Evolutionary conservation across 2,113 vertebrate genomes (phyloP).

Genomic region (Sciurus niger): DNA sequence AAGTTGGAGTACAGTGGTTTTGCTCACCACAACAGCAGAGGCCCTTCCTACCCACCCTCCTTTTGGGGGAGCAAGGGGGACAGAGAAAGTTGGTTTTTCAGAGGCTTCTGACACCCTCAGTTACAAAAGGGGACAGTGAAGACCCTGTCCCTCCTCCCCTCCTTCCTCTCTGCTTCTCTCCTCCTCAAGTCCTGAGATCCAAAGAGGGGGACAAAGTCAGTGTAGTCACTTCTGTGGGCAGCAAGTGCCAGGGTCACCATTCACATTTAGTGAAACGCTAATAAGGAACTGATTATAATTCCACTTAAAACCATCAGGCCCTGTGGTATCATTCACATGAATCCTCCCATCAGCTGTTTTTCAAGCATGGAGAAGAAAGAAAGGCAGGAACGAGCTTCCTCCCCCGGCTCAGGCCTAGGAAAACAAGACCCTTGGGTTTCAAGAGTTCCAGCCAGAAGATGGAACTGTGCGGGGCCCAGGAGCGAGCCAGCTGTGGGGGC

Average conservation of each 20-base stretch:
- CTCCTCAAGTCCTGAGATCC: constrained; percentile 15
- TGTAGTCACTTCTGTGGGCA: neutral
- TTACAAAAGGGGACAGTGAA: neutral
- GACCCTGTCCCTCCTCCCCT: neutral
- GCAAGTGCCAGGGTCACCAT: neutral
- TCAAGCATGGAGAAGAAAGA: neutral
- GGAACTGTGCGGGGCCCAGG: neutral
- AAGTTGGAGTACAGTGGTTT: neutral
- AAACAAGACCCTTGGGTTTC: constrained; percentile 1
- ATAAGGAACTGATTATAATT: neutral
- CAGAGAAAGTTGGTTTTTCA: neutral
- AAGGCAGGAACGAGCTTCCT: too few species aligned
- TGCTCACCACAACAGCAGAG: neutral
- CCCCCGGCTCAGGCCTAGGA: neutral
- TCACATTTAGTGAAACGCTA: constrained; percentile 21
- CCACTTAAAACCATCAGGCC: constrained; percentile 17
- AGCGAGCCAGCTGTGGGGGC: rapidly evolving
- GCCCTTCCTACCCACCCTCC: neutral
- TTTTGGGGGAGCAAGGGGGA: rapidly evolving
- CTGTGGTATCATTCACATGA: neutral
- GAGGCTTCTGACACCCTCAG: neutral
- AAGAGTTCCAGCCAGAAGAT: neutral
- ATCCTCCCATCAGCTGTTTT: neutral
- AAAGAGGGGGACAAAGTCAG: neutral
- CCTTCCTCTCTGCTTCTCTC: neutral